Conservation (phyloP, 23 tunicate species). For the Diplosoma virens region DNA sequence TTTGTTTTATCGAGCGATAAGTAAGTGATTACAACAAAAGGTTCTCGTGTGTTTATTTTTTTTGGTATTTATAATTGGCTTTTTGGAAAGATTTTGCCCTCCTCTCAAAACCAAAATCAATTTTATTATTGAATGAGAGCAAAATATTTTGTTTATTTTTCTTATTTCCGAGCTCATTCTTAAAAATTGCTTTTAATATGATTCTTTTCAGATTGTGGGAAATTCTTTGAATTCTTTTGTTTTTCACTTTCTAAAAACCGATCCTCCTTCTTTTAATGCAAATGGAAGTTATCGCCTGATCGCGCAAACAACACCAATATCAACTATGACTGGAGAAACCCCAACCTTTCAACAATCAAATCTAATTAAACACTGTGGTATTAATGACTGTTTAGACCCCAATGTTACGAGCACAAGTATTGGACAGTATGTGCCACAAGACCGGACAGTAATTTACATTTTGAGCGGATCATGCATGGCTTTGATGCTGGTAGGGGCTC, state of each 20-base stretch:
- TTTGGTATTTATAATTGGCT: no score
- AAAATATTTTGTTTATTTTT: no score
- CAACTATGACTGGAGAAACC: neutral
- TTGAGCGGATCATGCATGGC: neutral
- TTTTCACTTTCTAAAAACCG: neutral
- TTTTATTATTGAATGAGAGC: no score
- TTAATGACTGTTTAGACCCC: slow-evolving; percentile 17
- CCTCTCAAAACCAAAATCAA: no score
- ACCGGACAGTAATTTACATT: neutral
- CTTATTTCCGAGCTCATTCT: no score
- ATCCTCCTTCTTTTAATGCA: neutral
- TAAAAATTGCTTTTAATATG: no score
- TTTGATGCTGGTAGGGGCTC: neutral
- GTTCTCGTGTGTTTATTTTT: no score
- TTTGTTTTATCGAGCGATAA: no score
- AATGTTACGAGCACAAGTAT: neutral
- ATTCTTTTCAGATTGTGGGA: neutral
- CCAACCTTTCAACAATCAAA: no score
- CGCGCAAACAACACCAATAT: neutral
- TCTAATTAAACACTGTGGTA: neutral
- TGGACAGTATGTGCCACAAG: slow-evolving; percentile 6
- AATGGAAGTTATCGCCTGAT: neutral
- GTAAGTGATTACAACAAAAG: no score
- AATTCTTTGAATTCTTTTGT: neutral
- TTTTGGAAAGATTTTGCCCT: no score